Evolutionary conservation across 2,888 invertebrate genomes (phyloP).

Genomic region (Oxytorus armatus): DNA sequence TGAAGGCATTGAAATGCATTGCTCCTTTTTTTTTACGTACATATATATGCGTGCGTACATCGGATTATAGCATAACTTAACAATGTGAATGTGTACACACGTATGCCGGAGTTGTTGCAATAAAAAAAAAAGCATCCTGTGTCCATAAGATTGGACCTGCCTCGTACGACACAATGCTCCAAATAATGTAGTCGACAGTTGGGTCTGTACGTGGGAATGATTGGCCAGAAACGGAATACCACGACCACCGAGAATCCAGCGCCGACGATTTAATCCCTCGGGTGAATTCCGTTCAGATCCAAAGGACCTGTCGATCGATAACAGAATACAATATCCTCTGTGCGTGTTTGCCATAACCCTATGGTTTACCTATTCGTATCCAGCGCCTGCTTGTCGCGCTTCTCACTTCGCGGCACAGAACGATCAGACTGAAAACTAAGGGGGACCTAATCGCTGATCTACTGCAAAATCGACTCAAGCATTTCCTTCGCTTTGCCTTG

Average conservation of each 20-base stretch:
- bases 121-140: neutral
- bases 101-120: neutral
- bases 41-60: neutral
- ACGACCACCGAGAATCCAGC: conserved; percentile 9
- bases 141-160: neutral
- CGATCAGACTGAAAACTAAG: conserved; percentile 36
- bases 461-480: conserved; percentile 45
- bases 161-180: neutral
- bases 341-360: conserved; percentile 68
- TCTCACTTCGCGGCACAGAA: conserved; percentile 64
- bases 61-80: neutral
- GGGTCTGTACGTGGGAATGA: neutral
- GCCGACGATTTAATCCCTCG: conserved; percentile 66
- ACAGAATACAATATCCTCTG: conserved; percentile 66
- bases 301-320: conserved; percentile 67
- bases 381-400: conserved; percentile 64
- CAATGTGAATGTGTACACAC: neutral
- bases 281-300: conserved; percentile 50
- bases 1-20: conserved; percentile 10
- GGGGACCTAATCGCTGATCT: conserved; percentile 15
- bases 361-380: conserved; percentile 66
- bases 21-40: neutral
- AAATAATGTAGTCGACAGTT: conserved; percentile 1
- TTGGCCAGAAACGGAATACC: conserved; percentile 17
- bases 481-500: conserved; percentile 46